phyloP scores from a whole-genome alignment of 2,888 invertebrate genomes.

The Sesia bembeciformis region DNA sequence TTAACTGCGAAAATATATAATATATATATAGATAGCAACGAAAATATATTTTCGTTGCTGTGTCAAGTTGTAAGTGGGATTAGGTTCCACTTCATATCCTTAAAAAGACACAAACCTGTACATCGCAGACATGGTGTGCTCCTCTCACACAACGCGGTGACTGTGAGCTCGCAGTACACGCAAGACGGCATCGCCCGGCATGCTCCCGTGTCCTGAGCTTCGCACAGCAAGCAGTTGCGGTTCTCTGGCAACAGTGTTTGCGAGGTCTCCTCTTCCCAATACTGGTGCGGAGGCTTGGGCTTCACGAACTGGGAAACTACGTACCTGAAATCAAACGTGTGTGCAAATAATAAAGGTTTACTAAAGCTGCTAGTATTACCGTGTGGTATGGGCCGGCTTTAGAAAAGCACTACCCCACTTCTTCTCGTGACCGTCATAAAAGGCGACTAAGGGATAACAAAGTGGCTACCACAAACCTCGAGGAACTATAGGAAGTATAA shows the following conservation, averaged over 20 bases:
- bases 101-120: conserved; percentile 28
- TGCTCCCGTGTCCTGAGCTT: conserved; percentile 55
- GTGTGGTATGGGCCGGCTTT: too few species aligned
- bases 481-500: too few species aligned
- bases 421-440: too few species aligned
- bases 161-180: conserved; percentile 60
- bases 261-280: conserved; percentile 63
- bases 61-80: too few species aligned
- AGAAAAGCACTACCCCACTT: too few species aligned
- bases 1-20: too few species aligned
- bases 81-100: too few species aligned
- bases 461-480: too few species aligned
- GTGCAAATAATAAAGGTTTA: neutral
- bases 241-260: conserved; percentile 48
- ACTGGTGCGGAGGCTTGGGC: conserved; percentile 59
- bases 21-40: too few species aligned
- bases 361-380: neutral
- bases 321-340: conserved; percentile 27
- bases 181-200: conserved; percentile 62
- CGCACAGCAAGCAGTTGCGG: conserved; percentile 61
- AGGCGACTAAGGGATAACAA: too few species aligned
- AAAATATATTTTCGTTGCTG: too few species aligned
- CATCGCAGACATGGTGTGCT: conserved; percentile 59
- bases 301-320: conserved; percentile 59
- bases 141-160: conserved; percentile 57